A percentile compares a stretch with the other conserved stretches of the same genome.
Evolutionary conservation across 1,140 invertebrate species (phyloP).

Genomic region (Neodiprion lecontei): DNA sequence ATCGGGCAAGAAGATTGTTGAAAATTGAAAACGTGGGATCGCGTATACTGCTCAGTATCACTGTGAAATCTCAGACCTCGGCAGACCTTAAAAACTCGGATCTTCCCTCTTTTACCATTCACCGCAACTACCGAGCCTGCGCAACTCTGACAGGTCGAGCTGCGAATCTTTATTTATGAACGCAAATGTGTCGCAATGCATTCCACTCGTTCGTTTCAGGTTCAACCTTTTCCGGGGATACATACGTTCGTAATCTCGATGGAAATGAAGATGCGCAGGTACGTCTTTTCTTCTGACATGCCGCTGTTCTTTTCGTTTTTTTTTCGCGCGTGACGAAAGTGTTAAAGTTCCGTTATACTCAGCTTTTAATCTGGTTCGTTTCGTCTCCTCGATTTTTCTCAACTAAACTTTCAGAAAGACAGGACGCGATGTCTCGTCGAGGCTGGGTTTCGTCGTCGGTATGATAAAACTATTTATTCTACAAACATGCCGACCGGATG

Average conservation of each 20-base stretch:
- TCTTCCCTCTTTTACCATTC: not conserved
- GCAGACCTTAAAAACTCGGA: not conserved
- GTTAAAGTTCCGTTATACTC: too few relatives aligned
- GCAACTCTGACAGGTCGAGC: not conserved
- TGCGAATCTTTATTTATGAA: constrained; percentile 15
- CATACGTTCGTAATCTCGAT: too few relatives aligned
- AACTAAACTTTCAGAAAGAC: too few relatives aligned
- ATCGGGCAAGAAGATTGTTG: too few relatives aligned
- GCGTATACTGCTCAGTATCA: not conserved
- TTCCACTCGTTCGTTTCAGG: not conserved
- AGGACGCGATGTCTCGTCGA: not conserved
- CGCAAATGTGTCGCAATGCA: not conserved
- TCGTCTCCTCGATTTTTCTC: too few relatives aligned
- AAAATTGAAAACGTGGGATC: not conserved
- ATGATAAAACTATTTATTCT: not conserved
- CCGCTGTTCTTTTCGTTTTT: too few relatives aligned
- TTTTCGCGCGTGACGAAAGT: too few relatives aligned
- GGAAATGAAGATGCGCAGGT: too few relatives aligned
- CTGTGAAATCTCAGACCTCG: not conserved
- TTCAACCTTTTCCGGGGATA: too few relatives aligned
- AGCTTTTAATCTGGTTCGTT: too few relatives aligned
- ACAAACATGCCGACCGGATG: not conserved
- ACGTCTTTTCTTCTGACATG: too few relatives aligned
- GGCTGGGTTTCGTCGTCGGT: not conserved
- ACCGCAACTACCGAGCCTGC: not conserved